Evolutionary conservation across 2,113 vertebrate genomes (phyloP), one percentile per base, ranked within the genome.

Genomic region (Halcyon senegalensis): DNA sequence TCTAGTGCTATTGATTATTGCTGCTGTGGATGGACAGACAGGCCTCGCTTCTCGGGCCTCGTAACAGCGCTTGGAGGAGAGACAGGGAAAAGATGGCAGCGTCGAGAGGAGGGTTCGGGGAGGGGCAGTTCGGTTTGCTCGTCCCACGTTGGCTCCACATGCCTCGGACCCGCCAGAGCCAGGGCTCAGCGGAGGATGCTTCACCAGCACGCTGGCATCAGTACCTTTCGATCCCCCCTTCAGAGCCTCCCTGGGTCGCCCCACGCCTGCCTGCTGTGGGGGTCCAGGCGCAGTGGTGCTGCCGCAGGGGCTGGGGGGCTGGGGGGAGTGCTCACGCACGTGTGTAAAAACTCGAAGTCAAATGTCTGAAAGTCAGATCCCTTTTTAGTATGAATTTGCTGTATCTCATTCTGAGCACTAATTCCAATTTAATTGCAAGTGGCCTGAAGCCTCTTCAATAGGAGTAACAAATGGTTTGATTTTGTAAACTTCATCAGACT

Each of bases 391-490:
- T 99, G 99, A 99, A 99, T 99, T 98, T 99, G 99, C 99, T 99
- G 99, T 99, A 99, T 99, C 99, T 99, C 99, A 99, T 99, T 99
- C 99, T 98, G 98, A 98, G 98, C 99, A 99, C 99, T 99, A 99
- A 99, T 99, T 99, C 99, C 99, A 99, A 99, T 99, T 99, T 99
- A 99, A 99, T 99, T 99, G 99, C 99, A 99, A 99, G 99, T 99
- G 99, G 99, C 99, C 99, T 98, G 99, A 99, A 99, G 99, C 99
- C 99, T 99, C 99, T 99, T 99, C 99, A 99, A 99, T 99, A 99
- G 99, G 99, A 99, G 99, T 99, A 99, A 99, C 99, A 99, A 99
- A 99, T 99, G 99, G 99, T 99, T 99, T 99, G 99, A 99, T 99
- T 99, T 99, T 99, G 99, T 99, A 99, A 99, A 99, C 99, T 99